Evolutionary conservation across 2,888 invertebrate species (phyloP).

Genomic region (Tetragonisca angustula): DNA sequence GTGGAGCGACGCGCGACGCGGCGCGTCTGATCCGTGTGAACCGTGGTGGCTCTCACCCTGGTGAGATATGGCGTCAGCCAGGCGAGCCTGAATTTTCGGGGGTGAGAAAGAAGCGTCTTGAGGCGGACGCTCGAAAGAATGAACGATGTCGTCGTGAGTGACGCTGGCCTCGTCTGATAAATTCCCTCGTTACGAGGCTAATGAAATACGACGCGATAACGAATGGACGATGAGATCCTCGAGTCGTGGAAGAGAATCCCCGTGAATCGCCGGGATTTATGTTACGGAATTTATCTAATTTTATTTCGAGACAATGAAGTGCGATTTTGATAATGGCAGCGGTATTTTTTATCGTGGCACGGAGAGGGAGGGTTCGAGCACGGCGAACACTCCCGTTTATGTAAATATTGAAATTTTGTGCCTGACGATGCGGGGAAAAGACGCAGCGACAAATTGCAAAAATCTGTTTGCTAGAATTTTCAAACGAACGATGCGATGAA

Average conservation of each 20-base stretch:
- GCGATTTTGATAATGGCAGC: not conserved
- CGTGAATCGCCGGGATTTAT: not conserved
- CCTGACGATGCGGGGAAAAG: no score
- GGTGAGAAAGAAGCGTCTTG: conserved; percentile 11
- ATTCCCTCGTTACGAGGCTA: conserved; percentile 12
- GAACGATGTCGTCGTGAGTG: conserved; percentile 18
- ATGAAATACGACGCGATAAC: conserved; percentile 16
- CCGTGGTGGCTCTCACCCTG: not conserved
- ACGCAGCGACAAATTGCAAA: no score
- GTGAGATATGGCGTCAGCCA: conserved; percentile 28
- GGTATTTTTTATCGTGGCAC: not conserved
- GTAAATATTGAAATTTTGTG: no score
- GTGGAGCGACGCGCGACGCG: not conserved
- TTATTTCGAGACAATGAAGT: not conserved
- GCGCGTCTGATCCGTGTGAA: conserved; percentile 9
- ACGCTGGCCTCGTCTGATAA: conserved; percentile 21
- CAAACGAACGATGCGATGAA: no score
- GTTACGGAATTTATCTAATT: not conserved
- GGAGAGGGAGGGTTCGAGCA: not conserved
- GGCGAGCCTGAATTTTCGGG: conserved; percentile 7
- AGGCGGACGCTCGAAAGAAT: conserved; percentile 13
- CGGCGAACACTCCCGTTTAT: no score
- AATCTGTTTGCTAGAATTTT: no score
- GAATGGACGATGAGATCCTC: not conserved
- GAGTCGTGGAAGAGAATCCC: not conserved